Evolutionary conservation across 2,888 invertebrate species (phyloP), one percentile per base, ranked within the genome.

Genomic region (Campaea margaritaria): DNA sequence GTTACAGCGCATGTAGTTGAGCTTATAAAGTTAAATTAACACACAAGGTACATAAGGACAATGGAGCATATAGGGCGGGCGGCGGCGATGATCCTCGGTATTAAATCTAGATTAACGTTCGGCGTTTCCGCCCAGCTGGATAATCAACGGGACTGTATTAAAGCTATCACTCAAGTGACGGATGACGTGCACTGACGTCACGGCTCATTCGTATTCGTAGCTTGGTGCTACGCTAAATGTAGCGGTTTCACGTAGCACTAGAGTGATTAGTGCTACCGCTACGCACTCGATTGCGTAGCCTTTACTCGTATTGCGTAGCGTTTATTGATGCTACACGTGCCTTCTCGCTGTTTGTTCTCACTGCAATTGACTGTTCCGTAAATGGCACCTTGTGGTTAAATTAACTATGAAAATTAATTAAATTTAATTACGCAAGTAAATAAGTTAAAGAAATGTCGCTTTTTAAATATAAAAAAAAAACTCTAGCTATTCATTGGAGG

Each of bases 91-190:
- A 87, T 83, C 87, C 83, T 75, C 75, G 84, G 89, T 85, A 89
- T 89, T 90, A 90, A 89, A 91, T 89, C 89, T 87, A 90, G 91
- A 90, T 91, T 91, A 90, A 84, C 83, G 84, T 85, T 86, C 84
- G 89, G 83, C 85, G 82, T 87, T 89, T 89, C 86, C 86, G 85
- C 85, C 76, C 81, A 76, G 76, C 73, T 78, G 86, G 84, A 87
- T 89, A 89, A 90, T 90, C 89, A 87, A 87, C 89, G 82, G 85
- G 86, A 87, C 89, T 86, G 82, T 89, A 90, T 89, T 90, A 89
- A 89, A 88, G 87, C 91, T 88, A 90, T 91, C 90, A 85, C 83
- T 90, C 90, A 87, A 85, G 84, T 83, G 82, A 82, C 82, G 84
- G 82, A 83, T 88, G 87, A 86, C 86, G 83, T 73, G 71, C 73